Conservation (phyloP, 2,113 vertebrate species). For the Plectropomus leopardus region DNA sequence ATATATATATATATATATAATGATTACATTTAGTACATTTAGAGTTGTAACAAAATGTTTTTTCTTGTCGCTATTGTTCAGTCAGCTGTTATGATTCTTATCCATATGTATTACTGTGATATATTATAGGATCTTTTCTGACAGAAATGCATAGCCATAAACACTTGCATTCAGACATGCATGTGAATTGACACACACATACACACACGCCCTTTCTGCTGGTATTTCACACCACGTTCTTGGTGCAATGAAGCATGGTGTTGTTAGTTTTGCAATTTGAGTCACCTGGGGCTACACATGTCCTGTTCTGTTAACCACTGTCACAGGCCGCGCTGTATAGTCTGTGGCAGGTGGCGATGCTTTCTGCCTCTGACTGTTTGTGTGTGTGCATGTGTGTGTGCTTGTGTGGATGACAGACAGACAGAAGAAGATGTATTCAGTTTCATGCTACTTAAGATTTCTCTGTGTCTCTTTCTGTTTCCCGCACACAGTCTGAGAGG, state of each 20-base stretch:
- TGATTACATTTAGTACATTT: too few species aligned
- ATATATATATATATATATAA: too few species aligned
- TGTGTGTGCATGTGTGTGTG: constrained; percentile 23
- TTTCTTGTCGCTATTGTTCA: constrained; percentile 20
- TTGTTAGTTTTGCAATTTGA: constrained; percentile 78
- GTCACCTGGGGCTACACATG: constrained; percentile 77
- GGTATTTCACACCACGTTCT: constrained; percentile 61
- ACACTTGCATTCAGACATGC: constrained; percentile 32
- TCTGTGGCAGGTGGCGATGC: constrained; percentile 72
- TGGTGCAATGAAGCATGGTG: constrained; percentile 73
- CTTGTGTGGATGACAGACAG: constrained; percentile 15
- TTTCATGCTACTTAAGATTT: constrained; percentile 6
- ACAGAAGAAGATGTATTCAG: constrained; percentile 38
- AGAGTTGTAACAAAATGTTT: too few species aligned
- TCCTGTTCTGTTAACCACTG: constrained; percentile 75
- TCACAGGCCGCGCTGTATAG: constrained; percentile 51
- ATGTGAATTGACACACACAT: constrained; percentile 35
- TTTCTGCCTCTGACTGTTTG: constrained; percentile 26
- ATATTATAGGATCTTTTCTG: constrained; percentile 30
- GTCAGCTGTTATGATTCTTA: constrained; percentile 27
- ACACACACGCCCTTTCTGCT: constrained; percentile 45
- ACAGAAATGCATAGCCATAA: constrained; percentile 45
- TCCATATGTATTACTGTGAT: constrained; percentile 36
- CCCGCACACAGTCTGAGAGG: not conserved
- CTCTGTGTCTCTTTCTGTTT: constrained; percentile 27